Evolutionary conservation across 64 coral and sea anemone genomes (phyloP).

Genomic region (Stichodactyla helianthus): DNA sequence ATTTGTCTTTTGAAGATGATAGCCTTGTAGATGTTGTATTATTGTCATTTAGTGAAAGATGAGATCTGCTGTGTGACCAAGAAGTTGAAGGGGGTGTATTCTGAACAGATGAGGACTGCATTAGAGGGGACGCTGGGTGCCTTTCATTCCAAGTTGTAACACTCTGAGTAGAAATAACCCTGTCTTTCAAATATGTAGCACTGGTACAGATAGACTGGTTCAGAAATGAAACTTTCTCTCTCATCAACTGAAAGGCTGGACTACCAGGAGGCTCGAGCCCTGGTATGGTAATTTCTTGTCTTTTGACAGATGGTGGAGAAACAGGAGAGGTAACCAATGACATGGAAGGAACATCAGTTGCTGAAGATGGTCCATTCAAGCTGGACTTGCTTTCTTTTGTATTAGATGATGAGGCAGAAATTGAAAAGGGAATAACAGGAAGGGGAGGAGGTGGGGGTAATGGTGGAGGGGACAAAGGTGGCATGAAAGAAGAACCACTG

Average conservation of each 20-base stretch:
- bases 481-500: background rate
- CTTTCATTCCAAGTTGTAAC: conserved; percentile 1
- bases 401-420: background rate
- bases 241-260: background rate
- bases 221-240: background rate
- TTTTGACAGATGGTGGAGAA: background rate
- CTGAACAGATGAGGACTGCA: background rate
- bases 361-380: background rate
- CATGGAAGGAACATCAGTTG: background rate
- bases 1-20: background rate
- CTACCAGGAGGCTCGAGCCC: conserved; percentile 1
- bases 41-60: background rate
- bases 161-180: background rate
- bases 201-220: background rate
- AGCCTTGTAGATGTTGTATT: background rate
- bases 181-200: background rate
- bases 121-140: background rate
- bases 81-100: background rate
- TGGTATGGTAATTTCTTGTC: background rate
- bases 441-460: conserved; percentile 5
- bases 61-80: background rate
- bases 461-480: conserved; percentile 8
- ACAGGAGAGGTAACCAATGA: background rate
- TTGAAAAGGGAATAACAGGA: background rate
- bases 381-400: background rate